A percentile compares a stretch with the other conserved stretches of the same genome.
phyloP scores from a whole-genome alignment of 2,888 invertebrate genomes.

The Sinopyrophorus schimmeli region DNA sequence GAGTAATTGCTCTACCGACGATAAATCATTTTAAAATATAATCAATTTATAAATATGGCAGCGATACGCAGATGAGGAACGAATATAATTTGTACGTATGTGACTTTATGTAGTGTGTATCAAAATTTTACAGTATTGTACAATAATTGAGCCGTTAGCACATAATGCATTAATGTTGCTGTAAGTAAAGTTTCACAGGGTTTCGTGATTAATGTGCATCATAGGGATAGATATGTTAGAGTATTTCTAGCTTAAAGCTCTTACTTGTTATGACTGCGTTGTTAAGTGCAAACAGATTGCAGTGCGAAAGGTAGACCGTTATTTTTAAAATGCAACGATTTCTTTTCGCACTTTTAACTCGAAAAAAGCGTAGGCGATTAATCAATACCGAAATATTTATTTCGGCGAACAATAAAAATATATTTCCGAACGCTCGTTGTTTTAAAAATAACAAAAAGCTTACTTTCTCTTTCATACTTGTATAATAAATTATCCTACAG shows the following conservation, averaged over 20 bases:
- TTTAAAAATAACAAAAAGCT: slow-evolving; percentile 21
- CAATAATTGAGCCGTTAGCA: slow-evolving; percentile 23
- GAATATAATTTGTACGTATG: too few relatives aligned
- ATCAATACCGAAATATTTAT: background rate
- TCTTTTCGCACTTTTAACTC: background rate
- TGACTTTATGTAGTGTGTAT: too few relatives aligned
- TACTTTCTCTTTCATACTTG: slow-evolving; percentile 28
- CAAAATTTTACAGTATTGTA: slow-evolving; percentile 11
- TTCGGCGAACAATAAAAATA: background rate
- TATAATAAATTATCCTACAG: slow-evolving; percentile 24
- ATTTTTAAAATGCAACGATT: slow-evolving; percentile 9
- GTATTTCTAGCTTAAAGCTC: slow-evolving; percentile 41
- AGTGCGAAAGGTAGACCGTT: slow-evolving; percentile 24
- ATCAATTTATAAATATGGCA: too few relatives aligned
- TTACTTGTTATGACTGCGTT: slow-evolving; percentile 49
- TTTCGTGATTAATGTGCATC: slow-evolving; percentile 45
- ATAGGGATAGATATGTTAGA: slow-evolving; percentile 43
- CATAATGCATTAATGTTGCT: slow-evolving; percentile 16
- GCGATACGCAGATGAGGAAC: too few relatives aligned
- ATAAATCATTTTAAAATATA: too few relatives aligned
- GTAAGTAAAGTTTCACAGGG: slow-evolving; percentile 28
- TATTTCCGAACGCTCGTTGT: slow-evolving; percentile 16
- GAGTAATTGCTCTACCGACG: too few relatives aligned
- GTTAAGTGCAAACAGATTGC: slow-evolving; percentile 46
- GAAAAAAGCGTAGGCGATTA: too few relatives aligned